These are phyloP conservation scores for Dilophus febrilis DNA, from an alignment of 2,888 invertebrate species.

Conservation along the genomic window DNA sequence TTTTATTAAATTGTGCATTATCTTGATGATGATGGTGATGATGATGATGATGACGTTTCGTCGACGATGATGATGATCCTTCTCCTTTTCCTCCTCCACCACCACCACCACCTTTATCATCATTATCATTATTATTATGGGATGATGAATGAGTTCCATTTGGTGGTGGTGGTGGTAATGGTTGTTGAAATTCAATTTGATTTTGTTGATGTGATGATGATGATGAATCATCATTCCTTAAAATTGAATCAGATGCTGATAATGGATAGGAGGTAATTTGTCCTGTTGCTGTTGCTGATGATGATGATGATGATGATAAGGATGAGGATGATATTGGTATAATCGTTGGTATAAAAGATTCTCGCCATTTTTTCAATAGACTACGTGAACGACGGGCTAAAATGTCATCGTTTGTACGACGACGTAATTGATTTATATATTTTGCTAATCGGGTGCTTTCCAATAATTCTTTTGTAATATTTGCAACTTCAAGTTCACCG, in stretches of 20 bases:
- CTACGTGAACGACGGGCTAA: slow-evolving; percentile 82
- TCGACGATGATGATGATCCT: background rate
- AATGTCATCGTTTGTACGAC: slow-evolving; percentile 67
- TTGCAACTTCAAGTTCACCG: slow-evolving; percentile 77
- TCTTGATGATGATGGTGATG: background rate
- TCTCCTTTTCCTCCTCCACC: background rate
- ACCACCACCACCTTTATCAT: slow-evolving; percentile 1
- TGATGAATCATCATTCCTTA: background rate
- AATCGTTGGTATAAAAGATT: slow-evolving; percentile 49
- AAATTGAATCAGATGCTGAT: slow-evolving; percentile 4
- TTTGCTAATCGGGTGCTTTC: slow-evolving; percentile 85
- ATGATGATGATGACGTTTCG: background rate
- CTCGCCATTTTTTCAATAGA: slow-evolving; percentile 83
- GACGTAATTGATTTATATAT: slow-evolving; percentile 79
- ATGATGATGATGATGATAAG: background rate
- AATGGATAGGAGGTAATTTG: slow-evolving; percentile 5
- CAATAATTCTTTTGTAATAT: slow-evolving; percentile 28
- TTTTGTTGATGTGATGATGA: too few relatives aligned
- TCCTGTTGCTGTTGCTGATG: background rate
- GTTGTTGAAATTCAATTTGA: background rate
- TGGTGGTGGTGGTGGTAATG: background rate
- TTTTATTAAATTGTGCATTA: background rate
- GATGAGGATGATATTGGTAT: background rate
- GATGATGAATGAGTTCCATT: background rate
- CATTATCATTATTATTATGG: background rate